Percentiles rank a stretch among this genome's conserved stretches.
Evolutionary conservation across 2,888 invertebrate species (phyloP).

Genomic region (Salticus scenicus): DNA sequence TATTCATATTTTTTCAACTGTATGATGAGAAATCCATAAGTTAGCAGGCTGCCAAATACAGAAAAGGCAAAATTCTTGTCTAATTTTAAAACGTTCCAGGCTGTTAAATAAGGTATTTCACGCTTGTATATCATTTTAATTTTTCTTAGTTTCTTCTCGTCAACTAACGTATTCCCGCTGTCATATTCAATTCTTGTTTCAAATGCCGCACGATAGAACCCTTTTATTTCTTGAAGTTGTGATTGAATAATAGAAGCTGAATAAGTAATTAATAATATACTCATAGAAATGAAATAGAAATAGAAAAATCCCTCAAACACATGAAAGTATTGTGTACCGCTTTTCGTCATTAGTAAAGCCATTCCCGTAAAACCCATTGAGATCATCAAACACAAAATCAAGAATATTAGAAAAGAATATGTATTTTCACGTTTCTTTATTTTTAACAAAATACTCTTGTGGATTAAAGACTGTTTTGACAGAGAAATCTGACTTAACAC

Average conservation of each 20-base stretch:
- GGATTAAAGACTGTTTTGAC: not conserved
- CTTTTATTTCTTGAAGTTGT: not conserved
- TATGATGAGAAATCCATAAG: not conserved
- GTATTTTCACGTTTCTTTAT: not conserved
- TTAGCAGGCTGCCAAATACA: not conserved
- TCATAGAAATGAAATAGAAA: not conserved
- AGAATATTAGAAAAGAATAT: not conserved
- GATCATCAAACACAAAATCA: not conserved
- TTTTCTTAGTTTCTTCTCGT: not conserved
- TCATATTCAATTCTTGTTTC: not conserved
- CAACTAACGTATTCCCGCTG: not conserved
- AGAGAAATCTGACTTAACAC: not conserved
- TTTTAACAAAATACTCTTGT: not conserved
- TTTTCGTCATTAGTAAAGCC: not conserved
- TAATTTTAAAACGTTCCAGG: not conserved
- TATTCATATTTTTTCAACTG: not conserved
- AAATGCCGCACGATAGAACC: not conserved
- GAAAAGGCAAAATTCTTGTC: not conserved
- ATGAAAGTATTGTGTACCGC: not conserved
- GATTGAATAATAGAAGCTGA: not conserved
- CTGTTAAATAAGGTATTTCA: not conserved
- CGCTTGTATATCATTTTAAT: not conserved
- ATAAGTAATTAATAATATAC: not conserved
- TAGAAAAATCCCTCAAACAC: not conserved
- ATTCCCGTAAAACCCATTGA: not conserved